Base-by-base conservation (phyloP, 2,888 invertebrate genomes). In the Protodeltote pygarga region DNA sequence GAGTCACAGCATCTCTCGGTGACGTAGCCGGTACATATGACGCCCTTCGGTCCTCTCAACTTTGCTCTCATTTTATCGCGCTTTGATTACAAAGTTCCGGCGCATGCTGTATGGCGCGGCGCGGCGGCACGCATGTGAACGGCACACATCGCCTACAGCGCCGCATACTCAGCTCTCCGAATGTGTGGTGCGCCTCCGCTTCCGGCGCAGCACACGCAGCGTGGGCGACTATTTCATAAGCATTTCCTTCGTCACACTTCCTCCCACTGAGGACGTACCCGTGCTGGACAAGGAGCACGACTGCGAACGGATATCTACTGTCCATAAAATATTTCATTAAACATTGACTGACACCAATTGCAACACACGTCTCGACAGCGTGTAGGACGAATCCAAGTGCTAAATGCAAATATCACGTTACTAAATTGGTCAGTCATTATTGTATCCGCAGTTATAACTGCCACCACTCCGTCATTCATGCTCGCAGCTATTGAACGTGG, bases 161-260 rank as follows among this genome's bases (percentile, higher is more conserved):
- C 58, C 45, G 49, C 28, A 24, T 33, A 28, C 20, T 21, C 11
- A 11, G 25, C 25, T 5, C 5, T 32, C 35, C 5, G 44, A 65
- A 63, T 69, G 74, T 73, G 74, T 71, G 70, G 74, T 75, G 83
- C 80, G 85, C 82, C 85, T 83, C 83, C 83, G 83, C 83, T 87
- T 89, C 89, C 87, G 86, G 75, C 73, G 75, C 48, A 61, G 58
- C 60, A 47, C 63, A 57, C 35, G 50, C 66, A 47, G 80, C 80
- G 89, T 87, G 84, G 88, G 89, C 78, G 81, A 79, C 66, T 65
- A 67, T 86, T 85, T 88, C 84, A 85, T 84, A 85, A 87, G 77
- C 80, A 74, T 77, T 89, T 91, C 89, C 89, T 89, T 80, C 77
- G 75, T 58, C 72, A 68, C 66, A 65, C 82, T 85, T 84, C 87